Percentiles rank a stretch among this genome's conserved stretches.
These are phyloP conservation scores for Pollenia angustigena DNA, from an alignment of 2,888 invertebrate species.

Conservation along the genomic window DNA sequence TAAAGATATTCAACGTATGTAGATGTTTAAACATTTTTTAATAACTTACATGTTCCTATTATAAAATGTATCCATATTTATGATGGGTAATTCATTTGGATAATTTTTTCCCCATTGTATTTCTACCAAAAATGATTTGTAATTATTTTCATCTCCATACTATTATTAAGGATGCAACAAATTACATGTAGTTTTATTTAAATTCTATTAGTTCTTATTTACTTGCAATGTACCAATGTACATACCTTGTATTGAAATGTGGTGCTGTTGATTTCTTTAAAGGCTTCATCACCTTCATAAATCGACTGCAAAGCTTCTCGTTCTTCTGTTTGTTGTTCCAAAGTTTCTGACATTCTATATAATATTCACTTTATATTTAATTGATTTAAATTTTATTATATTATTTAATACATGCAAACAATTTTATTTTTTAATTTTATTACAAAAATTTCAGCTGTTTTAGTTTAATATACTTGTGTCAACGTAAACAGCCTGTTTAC, in stretches of 20 bases:
- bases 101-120: constrained; percentile 94
- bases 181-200: not conserved
- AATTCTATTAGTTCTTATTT: not conserved
- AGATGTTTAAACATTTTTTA: not conserved
- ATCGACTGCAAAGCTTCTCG: constrained; percentile 95
- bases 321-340: constrained; percentile 93
- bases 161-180: constrained; percentile 82
- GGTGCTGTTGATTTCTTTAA: constrained; percentile 91
- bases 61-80: constrained; percentile 96
- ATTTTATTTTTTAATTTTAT: constrained; percentile 5
- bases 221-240: not conserved
- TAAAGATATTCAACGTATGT: not conserved
- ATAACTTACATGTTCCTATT: constrained; percentile 94
- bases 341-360: constrained; percentile 84
- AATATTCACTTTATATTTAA: not conserved
- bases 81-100: constrained; percentile 91
- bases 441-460: constrained; percentile 49
- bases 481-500: not conserved
- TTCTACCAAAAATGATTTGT: constrained; percentile 94
- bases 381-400: not conserved
- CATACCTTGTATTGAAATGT: constrained; percentile 96
- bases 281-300: constrained; percentile 95
- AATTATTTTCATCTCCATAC: constrained; percentile 92
- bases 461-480: too few species aligned
- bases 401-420: constrained; percentile 18